Conservation (phyloP, 2,888 invertebrate genomes). For the Spatulosminthurus flaviceps region DNA sequence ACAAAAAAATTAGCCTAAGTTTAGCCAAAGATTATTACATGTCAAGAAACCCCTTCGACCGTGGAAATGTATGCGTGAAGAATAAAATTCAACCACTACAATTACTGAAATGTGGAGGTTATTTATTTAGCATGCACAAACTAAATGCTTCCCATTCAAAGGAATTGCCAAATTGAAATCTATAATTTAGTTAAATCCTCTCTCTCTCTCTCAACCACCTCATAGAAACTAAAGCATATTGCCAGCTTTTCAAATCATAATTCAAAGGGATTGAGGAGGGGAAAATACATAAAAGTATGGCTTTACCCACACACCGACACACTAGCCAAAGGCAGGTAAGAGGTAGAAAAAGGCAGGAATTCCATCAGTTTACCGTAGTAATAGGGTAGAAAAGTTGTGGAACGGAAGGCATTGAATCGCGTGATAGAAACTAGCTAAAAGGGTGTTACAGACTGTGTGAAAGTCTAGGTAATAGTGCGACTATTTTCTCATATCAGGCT, state of each 20-base stretch:
- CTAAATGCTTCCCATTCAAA: conserved; percentile 22
- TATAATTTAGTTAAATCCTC: conserved; percentile 31
- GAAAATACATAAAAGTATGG: not conserved
- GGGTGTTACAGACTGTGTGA: conserved; percentile 44
- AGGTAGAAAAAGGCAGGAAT: not conserved
- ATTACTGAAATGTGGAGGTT: not conserved
- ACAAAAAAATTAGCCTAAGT: too few species aligned
- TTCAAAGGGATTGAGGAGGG: not conserved
- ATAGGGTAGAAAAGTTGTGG: not conserved
- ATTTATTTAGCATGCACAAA: conserved; percentile 27
- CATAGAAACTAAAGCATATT: not conserved
- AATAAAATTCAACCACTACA: conserved; percentile 16
- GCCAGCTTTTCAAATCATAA: conserved; percentile 19
- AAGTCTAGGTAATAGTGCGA: conserved; percentile 37
- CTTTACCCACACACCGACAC: too few species aligned
- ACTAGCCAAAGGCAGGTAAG: not conserved
- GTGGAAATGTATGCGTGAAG: conserved; percentile 9
- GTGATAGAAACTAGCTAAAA: conserved; percentile 26
- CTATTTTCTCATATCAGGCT: conserved; percentile 34
- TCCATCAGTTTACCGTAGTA: not conserved
- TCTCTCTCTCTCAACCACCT: too few species aligned
- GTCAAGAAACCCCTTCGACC: not conserved
- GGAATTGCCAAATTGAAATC: conserved; percentile 33
- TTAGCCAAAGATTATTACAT: too few species aligned
- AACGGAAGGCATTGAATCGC: conserved; percentile 34